Base-by-base conservation (phyloP, 2,113 vertebrate genomes). In the Sinocyclocheilus maitianheensis region DNA sequence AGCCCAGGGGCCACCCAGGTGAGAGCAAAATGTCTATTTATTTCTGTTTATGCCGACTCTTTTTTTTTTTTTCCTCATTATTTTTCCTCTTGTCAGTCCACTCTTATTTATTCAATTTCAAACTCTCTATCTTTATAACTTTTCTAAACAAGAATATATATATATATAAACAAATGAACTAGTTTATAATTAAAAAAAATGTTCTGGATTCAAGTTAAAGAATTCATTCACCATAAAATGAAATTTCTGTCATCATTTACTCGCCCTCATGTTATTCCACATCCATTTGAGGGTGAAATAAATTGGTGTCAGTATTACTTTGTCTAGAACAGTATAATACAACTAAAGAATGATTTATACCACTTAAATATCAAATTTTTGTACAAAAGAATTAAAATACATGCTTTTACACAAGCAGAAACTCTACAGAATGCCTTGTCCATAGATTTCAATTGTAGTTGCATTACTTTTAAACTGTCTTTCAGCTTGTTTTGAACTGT, bases 1-100 rank as follows among this genome's bases (percentile, higher is more conserved):
- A 81, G 85, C 90, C 90, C 43, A 40, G 53, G 62, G 89, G 81
- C 85, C 77, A 18, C 86, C 86, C 85, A 90, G 88, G 88, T 90
- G 86, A 76, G 40, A 14, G 30, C 65, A 14, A 69, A n/a, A 63
- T 62, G 34, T 76, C 81, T 76, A 48, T 81, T 84, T 71, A 85
- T 83, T 84, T 87, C 84, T n/a, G 18, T 85, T 55, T 75, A 60
- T 67, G 26, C 34, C 1, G 5, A 43, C 40, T 46, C 43, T 46
- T 46, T 46, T 81, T 46, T 43, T 81, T 65, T 84, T 84, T 46
- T 30, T 30, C 77, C 7, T 83, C 65, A 10, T 80, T 87, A 53
- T 83, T 83, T 84, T 34, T 77, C 13, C 55, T 34, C 46, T 46
- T 55, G 46, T 51, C 79, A 20, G 60, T 80, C 16, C 55, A 16